Percentiles rank a stretch among this genome's conserved stretches.
Conservation (phyloP, 2,888 invertebrate genomes). For the Papilio demoleus region DNA sequence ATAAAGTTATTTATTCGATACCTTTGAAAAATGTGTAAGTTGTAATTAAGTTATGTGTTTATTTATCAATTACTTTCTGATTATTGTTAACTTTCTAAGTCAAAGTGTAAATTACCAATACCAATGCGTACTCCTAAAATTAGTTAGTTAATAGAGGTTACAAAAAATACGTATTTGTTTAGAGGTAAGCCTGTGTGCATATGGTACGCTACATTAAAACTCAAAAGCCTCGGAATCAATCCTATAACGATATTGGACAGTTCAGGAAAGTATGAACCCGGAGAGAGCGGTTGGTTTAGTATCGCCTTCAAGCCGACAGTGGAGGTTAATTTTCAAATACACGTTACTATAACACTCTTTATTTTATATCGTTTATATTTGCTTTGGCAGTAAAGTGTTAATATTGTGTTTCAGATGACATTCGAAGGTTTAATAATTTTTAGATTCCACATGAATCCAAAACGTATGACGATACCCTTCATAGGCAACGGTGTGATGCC, state of each 20-base stretch:
- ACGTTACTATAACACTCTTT: not conserved
- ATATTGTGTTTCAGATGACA: constrained; percentile 59
- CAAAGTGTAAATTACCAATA: not conserved
- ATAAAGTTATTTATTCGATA: constrained; percentile 80
- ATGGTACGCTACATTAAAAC: constrained; percentile 77
- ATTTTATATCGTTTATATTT: not conserved
- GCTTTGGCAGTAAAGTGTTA: not conserved
- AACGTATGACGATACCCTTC: constrained; percentile 72
- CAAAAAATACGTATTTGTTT: too few species aligned
- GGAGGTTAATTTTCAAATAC: constrained; percentile 56
- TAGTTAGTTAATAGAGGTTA: not conserved
- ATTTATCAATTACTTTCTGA: not conserved
- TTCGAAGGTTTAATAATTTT: constrained; percentile 73
- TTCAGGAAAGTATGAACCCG: constrained; percentile 78
- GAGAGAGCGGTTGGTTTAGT: constrained; percentile 77
- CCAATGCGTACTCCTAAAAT: not conserved
- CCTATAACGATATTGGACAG: constrained; percentile 67
- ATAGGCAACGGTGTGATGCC: constrained; percentile 82
- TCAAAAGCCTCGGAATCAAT: constrained; percentile 60
- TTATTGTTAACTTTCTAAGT: not conserved
- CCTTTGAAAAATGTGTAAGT: constrained; percentile 84
- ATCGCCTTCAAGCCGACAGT: constrained; percentile 83
- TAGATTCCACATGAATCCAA: constrained; percentile 79
- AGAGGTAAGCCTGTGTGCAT: constrained; percentile 83
- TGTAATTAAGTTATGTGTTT: not conserved